Conservation (phyloP, 2,888 invertebrate species). For the Coenonympha arcania region DNA sequence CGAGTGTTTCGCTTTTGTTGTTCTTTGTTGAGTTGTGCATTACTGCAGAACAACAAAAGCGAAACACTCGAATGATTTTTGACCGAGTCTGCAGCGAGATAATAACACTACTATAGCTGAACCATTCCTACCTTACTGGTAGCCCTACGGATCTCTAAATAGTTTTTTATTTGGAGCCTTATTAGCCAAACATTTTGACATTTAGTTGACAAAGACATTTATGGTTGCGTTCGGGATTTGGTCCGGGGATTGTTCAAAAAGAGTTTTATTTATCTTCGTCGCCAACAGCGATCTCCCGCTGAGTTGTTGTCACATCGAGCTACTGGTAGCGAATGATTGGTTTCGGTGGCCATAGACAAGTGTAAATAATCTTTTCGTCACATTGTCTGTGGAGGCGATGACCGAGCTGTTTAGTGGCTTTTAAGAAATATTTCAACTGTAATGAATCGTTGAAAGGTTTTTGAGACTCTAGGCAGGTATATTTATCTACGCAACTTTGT, state of each 20-base stretch:
- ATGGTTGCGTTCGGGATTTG: constrained; percentile 53
- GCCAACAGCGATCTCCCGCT: constrained; percentile 50
- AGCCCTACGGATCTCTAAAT: too few species aligned
- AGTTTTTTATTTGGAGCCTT: constrained; percentile 42
- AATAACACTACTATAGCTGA: too few species aligned
- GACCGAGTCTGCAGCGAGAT: too few species aligned
- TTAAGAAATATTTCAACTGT: constrained; percentile 1
- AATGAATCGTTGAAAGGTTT: too few species aligned
- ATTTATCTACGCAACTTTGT: too few species aligned
- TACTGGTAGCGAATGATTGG: constrained; percentile 70
- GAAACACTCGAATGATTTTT: too few species aligned
- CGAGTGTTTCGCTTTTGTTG: too few species aligned
- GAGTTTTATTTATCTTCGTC: constrained; percentile 38
- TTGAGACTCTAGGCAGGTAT: too few species aligned
- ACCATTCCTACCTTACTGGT: too few species aligned
- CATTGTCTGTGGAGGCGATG: constrained; percentile 38
- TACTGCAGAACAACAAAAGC: too few species aligned
- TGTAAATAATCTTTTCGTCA: constrained; percentile 62
- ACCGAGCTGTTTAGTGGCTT: constrained; percentile 20
- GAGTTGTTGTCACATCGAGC: constrained; percentile 49
- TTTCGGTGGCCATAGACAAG: constrained; percentile 59
- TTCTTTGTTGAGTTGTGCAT: too few species aligned
- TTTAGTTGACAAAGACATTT: constrained; percentile 46
- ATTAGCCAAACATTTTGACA: constrained; percentile 64
- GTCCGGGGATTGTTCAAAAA: constrained; percentile 58